Base-by-base conservation (phyloP, 2,888 invertebrate species). In the Tetramorium bicarinatum region DNA sequence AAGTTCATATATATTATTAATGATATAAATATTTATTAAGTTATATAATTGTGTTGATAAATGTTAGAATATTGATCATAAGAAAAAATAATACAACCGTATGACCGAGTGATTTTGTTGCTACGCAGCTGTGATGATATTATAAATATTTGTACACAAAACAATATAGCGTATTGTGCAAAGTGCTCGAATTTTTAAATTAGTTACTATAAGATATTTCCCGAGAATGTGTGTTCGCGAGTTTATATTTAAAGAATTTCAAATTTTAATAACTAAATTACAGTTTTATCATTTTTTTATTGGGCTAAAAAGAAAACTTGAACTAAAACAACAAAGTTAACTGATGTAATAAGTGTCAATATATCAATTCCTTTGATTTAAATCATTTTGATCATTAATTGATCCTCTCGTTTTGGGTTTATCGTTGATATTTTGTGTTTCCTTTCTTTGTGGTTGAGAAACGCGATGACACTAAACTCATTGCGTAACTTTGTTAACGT, bases 71-170 rank as follows among this genome's bases (percentile, higher is more conserved):
- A 13, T 44, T 44, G 1, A 0, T 13, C 1, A 11, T 44, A 44
- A 41, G 25, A 29, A 41, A 38, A 38, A 64, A 38, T 21, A 18
- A 49, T 49, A 25, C 18, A 41, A 25, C n/a, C 3, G 7, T 13
- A 8, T 15, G 21, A 75, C 0, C 6, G n/a, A 62, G 34, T n/a
- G 21, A 4, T 77, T 21, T 52, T 11, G 9, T 41, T 66, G 47
- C 3, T 66, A 25, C 18, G 18, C n/a, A 44, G 3, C 8, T 41
- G 47, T 29, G 4, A 8, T 69, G 74, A 62, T 34, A 34, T 76
- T 59, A 56, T 47, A 47, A 34, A 75, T 52, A 74, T 80, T 61
- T 72, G 82, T 67, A 67, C 52, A 44, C 44, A 44, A 1, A 18
- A 25, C 29, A n/a, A 52, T 11, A 44, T 18, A 7, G 0, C 18